Evolutionary conservation across 2,888 invertebrate genomes (phyloP).

Genomic region (Thymelicus acteon): DNA sequence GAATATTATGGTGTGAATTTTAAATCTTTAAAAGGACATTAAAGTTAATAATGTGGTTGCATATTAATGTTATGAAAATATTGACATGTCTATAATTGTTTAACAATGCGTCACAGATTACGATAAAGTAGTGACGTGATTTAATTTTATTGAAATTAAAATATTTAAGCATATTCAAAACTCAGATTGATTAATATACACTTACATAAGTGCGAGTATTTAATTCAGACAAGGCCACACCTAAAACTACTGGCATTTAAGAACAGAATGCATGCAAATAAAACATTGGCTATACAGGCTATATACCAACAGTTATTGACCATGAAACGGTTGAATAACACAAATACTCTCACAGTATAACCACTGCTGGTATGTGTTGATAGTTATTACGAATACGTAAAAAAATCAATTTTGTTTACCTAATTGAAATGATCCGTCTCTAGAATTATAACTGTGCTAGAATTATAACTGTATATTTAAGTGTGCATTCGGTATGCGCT

Average conservation of each 20-base stretch:
- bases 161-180: neutral
- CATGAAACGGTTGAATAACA: conserved; percentile 10
- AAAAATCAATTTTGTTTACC: conserved; percentile 4
- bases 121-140: too few relatives aligned
- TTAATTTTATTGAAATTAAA: neutral
- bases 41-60: too few relatives aligned
- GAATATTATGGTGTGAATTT: too few relatives aligned
- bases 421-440: conserved; percentile 1
- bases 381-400: neutral
- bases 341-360: conserved; percentile 1
- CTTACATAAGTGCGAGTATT: neutral
- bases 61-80: too few relatives aligned
- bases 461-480: neutral
- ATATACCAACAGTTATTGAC: neutral
- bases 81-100: too few relatives aligned
- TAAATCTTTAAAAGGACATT: too few relatives aligned
- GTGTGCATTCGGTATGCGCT: neutral
- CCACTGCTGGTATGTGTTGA: conserved; percentile 9
- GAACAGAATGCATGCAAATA: neutral
- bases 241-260: conserved; percentile 8
- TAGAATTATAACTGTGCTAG: neutral
- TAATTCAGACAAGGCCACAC: conserved; percentile 7
- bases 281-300: neutral
- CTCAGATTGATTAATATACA: neutral
- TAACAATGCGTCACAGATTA: too few relatives aligned